A percentile compares a stretch with the other conserved stretches of the same genome.
Conservation (phyloP, 2,797 vertebrate species). For the Echeneis naucrates region DNA sequence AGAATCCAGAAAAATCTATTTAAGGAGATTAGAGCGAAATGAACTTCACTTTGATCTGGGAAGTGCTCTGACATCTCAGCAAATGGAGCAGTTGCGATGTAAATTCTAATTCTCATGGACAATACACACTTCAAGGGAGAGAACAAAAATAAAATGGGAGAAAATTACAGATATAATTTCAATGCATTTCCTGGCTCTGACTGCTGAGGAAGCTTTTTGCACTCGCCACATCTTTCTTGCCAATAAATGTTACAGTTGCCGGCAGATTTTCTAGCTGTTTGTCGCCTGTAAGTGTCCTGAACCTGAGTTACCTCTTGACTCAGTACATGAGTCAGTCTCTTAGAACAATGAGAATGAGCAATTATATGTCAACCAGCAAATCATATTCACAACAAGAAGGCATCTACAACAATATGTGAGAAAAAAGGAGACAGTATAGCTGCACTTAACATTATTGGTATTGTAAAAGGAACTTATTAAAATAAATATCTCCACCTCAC, state of each 20-base stretch:
- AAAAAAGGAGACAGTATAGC: background rate
- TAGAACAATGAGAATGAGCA: background rate
- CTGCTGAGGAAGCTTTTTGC: background rate
- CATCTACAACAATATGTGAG: background rate
- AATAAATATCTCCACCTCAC: too few relatives aligned
- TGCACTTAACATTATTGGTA: background rate
- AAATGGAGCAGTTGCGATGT: slow-evolving; percentile 2
- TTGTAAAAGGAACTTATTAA: too few relatives aligned
- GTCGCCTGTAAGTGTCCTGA: background rate
- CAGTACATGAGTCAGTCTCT: background rate
- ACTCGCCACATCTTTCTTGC: background rate
- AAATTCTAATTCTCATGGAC: background rate
- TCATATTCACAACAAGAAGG: too few relatives aligned
- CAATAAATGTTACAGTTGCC: background rate
- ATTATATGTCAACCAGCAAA: background rate
- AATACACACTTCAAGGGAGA: background rate
- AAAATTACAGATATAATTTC: slow-evolving; percentile 1
- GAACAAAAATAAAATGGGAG: background rate
- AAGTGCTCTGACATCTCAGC: too few relatives aligned
- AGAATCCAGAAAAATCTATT: background rate
- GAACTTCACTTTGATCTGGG: background rate
- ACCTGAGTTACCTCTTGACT: background rate
- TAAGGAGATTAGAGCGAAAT: background rate
- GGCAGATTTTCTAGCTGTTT: background rate
- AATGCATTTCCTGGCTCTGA: background rate